These are phyloP conservation scores for Excalfactoria chinensis DNA, from an alignment of 2,113 vertebrate genomes.

Conservation along the genomic window DNA sequence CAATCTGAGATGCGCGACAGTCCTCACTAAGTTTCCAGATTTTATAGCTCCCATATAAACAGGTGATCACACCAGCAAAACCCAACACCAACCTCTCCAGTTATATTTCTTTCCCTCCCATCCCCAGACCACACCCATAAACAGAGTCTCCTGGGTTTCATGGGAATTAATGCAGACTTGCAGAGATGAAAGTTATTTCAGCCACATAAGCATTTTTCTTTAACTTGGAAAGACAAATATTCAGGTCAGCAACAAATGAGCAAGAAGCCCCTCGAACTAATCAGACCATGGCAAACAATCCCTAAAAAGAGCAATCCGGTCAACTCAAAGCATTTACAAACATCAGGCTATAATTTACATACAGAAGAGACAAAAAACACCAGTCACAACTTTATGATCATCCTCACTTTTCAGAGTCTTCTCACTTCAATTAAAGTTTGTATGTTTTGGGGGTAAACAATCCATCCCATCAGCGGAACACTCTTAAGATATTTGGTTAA, in stretches of 20 bases:
- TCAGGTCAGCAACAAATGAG: background rate
- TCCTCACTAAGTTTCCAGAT: background rate
- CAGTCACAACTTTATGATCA: background rate
- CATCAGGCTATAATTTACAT: fast-evolving
- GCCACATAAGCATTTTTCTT: background rate
- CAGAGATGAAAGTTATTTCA: background rate
- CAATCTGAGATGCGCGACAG: background rate
- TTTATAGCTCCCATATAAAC: fast-evolving
- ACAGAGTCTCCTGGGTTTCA: background rate
- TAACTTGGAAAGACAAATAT: background rate
- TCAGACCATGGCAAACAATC: too few species aligned
- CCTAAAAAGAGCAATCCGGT: background rate
- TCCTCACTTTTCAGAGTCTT: background rate
- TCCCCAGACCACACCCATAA: fast-evolving
- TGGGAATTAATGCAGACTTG: background rate
- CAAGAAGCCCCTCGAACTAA: background rate
- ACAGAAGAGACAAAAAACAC: background rate
- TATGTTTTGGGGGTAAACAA: background rate
- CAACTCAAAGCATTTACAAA: background rate
- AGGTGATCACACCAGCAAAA: background rate
- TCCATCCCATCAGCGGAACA: background rate
- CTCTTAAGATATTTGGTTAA: background rate
- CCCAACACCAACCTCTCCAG: background rate
- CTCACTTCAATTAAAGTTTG: background rate
- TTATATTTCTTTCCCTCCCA: background rate